phyloP scores from a whole-genome alignment of 37 sponge, comb jelly and placozoan species.

The Geodia barretti region DNA sequence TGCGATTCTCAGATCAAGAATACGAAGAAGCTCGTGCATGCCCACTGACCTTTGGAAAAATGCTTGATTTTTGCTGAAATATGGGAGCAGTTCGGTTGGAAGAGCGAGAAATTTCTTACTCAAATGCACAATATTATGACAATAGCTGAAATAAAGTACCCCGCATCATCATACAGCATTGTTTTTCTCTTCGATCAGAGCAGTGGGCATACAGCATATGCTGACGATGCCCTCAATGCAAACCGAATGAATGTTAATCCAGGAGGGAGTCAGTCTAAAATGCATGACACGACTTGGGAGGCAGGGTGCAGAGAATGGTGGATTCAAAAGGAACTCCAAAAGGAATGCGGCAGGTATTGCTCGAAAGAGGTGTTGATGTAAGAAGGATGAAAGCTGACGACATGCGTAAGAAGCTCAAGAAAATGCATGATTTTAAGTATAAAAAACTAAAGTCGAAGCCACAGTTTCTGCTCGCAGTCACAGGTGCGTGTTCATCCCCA shows the following conservation, averaged over 20 bases:
- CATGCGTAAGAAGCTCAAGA: no score
- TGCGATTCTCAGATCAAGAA: slow-evolving; percentile 10
- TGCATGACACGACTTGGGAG: no score
- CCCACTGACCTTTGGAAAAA: not conserved
- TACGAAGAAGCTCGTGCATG: not conserved
- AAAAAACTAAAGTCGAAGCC: no score
- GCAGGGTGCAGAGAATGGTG: no score
- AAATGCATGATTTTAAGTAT: no score
- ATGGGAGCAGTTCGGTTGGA: slow-evolving; percentile 19
- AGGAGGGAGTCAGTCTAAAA: slow-evolving; percentile 24
- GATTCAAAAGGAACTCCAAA: no score
- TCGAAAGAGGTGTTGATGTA: no score
- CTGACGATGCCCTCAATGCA: slow-evolving; percentile 38
- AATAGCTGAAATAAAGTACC: slow-evolving; percentile 35
- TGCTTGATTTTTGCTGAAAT: not conserved
- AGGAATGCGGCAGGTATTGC: slow-evolving; percentile 3
- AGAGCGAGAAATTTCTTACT: not conserved
- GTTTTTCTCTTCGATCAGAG: slow-evolving; percentile 31
- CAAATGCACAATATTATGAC: slow-evolving; percentile 11
- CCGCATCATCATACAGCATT: not conserved
- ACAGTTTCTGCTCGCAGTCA: no score
- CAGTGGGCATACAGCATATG: slow-evolving; percentile 15
- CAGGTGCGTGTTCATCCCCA: no score
- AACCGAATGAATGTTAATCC: slow-evolving; percentile 28
- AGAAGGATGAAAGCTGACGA: no score